Base-by-base conservation (phyloP, 2,113 vertebrate species). In the Chaenocephalus aceratus region DNA sequence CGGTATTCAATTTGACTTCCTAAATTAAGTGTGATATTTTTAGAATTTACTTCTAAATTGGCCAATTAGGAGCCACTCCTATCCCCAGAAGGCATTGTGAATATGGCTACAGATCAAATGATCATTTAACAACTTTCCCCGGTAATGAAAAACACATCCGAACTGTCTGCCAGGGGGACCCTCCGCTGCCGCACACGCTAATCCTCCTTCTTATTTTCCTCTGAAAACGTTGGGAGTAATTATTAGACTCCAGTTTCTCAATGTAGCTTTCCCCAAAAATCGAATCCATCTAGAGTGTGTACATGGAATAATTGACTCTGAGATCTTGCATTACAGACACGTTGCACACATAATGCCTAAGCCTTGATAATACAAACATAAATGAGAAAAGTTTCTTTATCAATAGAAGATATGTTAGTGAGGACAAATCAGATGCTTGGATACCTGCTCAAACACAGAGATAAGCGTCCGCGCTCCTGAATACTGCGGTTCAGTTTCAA, bases 401-500 rank as follows among this genome's bases (percentile, higher is more conserved):
- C 52, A 62, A 21, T 56, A n/a, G 11, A 65, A 51, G 45, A 49
- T 14, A 13, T 9, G 16, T 64, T 14, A 59, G 44, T 51, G 34
- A 80, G 21, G 41, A 67, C 36, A 67, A 41, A 41, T 7, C 36
- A 41, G 36, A 41, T 70, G 45, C 45, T 70, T 23, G 36, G 56
- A 21, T 92, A 94, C 91, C 93, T 93, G 91, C 34, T 67, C 2
- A 52, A 9, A 58, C 86, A 84, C 51, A 85, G 65, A 23, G 78
- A 87, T 2, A 86, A 89, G 65, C 87, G 89, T 21, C 88, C 84
- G 70, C 64, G 86, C 79, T 93, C 92, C 75, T 87, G 80, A 80
- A 94, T 91, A 23, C 91, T 93, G 81, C 91, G 89, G 87, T 92
- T 93, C 51, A 94, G 87, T 75, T 89, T 92, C 86, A 94, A 48